A percentile compares a stretch with the other conserved stretches of the same genome.
These are phyloP conservation scores for Meganola albula DNA, from an alignment of 2,888 invertebrate genomes.

Conservation along the genomic window DNA sequence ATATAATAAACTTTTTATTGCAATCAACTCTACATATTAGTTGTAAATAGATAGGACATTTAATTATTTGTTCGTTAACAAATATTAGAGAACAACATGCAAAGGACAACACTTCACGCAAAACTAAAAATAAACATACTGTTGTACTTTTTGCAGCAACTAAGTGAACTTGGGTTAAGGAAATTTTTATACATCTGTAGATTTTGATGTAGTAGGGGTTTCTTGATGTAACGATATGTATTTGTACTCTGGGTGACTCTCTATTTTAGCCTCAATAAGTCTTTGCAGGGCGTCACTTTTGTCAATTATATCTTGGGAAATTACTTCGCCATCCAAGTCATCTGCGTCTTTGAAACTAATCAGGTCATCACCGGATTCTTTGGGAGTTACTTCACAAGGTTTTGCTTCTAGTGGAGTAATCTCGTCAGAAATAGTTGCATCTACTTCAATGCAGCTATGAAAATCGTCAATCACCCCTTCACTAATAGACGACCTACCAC, in stretches of 20 bases:
- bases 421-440: constrained; percentile 17
- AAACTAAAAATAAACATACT: constrained; percentile 64
- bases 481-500: constrained; percentile 52
- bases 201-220: constrained; percentile 55
- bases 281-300: constrained; percentile 64
- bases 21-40: too few relatives aligned
- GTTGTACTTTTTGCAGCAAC: constrained; percentile 41
- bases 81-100: too few relatives aligned
- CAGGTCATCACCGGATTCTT: constrained; percentile 29
- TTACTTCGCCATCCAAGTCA: constrained; percentile 39
- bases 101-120: constrained; percentile 37
- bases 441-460: constrained; percentile 46
- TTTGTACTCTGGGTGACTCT: constrained; percentile 66
- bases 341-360: constrained; percentile 42
- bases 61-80: too few relatives aligned
- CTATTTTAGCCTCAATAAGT: constrained; percentile 63
- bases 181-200: constrained; percentile 63
- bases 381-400: constrained; percentile 16
- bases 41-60: too few relatives aligned
- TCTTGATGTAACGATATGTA: constrained; percentile 56
- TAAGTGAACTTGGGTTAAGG: constrained; percentile 36
- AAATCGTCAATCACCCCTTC: constrained; percentile 45
- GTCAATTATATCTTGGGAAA: constrained; percentile 52
- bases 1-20: too few relatives aligned
- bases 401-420: constrained; percentile 14